Evolutionary conservation across 1,140 invertebrate genomes (phyloP).

Genomic region (Bombus consobrinus): DNA sequence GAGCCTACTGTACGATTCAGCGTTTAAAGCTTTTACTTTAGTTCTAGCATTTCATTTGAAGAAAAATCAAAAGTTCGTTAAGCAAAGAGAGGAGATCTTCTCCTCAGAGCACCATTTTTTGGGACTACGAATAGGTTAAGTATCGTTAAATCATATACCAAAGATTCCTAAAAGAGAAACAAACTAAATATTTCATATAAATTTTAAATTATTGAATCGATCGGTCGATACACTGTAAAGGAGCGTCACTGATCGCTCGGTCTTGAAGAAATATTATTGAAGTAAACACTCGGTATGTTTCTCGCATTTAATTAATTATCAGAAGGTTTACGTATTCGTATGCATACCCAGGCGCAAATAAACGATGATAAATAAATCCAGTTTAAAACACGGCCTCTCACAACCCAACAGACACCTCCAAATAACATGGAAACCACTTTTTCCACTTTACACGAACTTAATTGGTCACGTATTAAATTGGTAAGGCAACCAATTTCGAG

Average conservation of each 20-base stretch:
- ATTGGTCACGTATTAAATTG: conserved; percentile 13
- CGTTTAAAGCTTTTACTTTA: not conserved
- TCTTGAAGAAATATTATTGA: not conserved
- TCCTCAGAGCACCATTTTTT: too few species aligned
- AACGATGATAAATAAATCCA: not conserved
- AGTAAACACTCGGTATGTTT: not conserved
- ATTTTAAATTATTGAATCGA: not conserved
- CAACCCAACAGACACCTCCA: not conserved
- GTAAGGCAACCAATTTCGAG: not conserved
- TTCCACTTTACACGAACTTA: not conserved
- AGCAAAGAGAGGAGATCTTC: too few species aligned
- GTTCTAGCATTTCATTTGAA: too few species aligned
- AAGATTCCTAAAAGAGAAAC: too few species aligned
- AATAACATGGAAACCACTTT: not conserved
- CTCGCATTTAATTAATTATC: not conserved
- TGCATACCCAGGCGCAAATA: not conserved
- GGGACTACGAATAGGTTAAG: too few species aligned
- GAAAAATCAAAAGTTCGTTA: too few species aligned
- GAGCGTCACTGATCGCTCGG: not conserved
- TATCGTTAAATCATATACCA: too few species aligned
- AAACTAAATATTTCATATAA: not conserved
- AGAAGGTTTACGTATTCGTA: not conserved
- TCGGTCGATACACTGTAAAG: not conserved
- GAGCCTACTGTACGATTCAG: not conserved
- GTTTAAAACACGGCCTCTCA: not conserved